A percentile compares a stretch with the other conserved stretches of the same genome.
Evolutionary conservation across 2,113 vertebrate genomes (phyloP).

Genomic region (Psephotus haematonotus): DNA sequence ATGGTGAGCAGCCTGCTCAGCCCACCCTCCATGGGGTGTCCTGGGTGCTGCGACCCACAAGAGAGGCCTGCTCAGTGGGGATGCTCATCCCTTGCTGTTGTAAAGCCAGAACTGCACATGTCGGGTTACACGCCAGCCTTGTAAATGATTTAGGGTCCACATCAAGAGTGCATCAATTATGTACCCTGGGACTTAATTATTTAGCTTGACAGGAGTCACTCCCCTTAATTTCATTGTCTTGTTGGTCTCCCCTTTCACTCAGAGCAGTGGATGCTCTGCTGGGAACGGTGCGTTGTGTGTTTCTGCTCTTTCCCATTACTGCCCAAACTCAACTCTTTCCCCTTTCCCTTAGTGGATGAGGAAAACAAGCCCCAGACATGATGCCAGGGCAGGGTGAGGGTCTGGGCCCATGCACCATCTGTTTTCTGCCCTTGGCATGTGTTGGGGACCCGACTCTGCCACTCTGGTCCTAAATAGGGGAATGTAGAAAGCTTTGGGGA

Average conservation of each 20-base stretch:
- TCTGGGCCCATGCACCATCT: background rate
- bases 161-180: constrained; percentile 55
- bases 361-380: background rate
- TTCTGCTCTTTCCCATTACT: background rate
- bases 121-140: background rate
- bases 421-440: background rate
- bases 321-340: background rate
- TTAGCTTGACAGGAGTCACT: constrained; percentile 53
- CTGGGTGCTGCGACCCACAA: background rate
- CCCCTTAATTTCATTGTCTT: constrained; percentile 62
- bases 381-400: background rate
- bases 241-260: background rate
- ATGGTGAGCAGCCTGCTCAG: background rate
- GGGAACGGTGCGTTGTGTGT: background rate
- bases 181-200: constrained; percentile 61
- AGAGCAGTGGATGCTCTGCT: background rate
- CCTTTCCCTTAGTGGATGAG: background rate
- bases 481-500: background rate
- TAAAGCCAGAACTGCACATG: background rate
- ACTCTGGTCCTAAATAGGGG: background rate
- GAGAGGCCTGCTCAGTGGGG: background rate
- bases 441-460: background rate
- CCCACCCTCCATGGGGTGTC: background rate
- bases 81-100: background rate
- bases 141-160: constrained; percentile 60